These are phyloP conservation scores for Caiman crocodilus DNA, from an alignment of 2,797 vertebrate genomes.

Conservation along the genomic window DNA sequence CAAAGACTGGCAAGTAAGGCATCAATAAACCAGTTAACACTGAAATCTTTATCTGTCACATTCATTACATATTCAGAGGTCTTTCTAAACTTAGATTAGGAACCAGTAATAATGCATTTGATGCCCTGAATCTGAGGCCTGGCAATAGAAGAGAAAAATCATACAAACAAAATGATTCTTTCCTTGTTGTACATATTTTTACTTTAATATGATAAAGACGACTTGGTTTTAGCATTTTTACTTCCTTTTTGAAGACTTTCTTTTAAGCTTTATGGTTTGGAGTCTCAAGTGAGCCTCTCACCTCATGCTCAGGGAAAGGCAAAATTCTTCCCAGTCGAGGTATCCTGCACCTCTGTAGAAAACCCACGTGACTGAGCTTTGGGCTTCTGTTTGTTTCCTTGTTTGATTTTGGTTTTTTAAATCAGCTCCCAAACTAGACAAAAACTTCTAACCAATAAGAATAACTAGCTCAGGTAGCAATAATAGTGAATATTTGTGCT, in stretches of 20 bases:
- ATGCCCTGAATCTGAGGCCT: constrained; percentile 49
- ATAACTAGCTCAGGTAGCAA: fast-evolving
- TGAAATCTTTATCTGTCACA: constrained; percentile 57
- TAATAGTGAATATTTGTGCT: not conserved
- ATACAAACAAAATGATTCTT: constrained; percentile 25
- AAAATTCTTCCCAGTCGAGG: not conserved
- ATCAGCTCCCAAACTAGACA: not conserved
- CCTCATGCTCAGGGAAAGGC: not conserved
- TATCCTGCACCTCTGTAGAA: not conserved
- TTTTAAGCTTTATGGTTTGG: not conserved
- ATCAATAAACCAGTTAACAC: constrained; percentile 57
- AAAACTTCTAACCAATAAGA: not conserved
- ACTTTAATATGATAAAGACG: constrained; percentile 48
- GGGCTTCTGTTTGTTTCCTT: no score
- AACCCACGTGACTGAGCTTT: not conserved
- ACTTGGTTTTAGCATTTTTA: constrained; percentile 14
- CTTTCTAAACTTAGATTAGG: constrained; percentile 72
- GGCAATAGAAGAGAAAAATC: not conserved
- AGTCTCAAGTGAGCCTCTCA: constrained; percentile 15
- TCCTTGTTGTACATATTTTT: constrained; percentile 29
- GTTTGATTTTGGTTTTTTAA: no score
- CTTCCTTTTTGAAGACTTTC: constrained; percentile 43
- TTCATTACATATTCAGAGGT: constrained; percentile 56
- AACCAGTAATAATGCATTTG: constrained; percentile 64
- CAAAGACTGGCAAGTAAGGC: constrained; percentile 43